A percentile compares a stretch with the other conserved stretches of the same genome.
phyloP scores from a whole-genome alignment of 2,797 vertebrate genomes.

The Pseudopleuronectes americanus region DNA sequence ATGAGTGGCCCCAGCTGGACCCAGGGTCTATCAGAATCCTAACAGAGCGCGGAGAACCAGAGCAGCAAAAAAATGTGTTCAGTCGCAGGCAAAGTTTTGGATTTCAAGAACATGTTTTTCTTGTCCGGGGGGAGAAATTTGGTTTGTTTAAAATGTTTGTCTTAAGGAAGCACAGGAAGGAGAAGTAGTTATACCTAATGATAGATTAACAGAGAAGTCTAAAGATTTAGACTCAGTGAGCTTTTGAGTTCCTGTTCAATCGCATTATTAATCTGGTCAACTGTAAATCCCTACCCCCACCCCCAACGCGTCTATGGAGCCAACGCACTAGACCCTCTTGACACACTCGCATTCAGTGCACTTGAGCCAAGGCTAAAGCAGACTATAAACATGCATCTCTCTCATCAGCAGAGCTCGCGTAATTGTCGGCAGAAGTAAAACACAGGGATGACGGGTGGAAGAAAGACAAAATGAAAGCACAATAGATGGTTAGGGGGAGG shows the following conservation, averaged over 20 bases:
- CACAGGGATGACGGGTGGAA: conserved; percentile 44
- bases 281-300: conserved; percentile 55
- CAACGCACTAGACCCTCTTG: conserved; percentile 46
- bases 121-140: conserved; percentile 47
- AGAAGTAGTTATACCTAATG: conserved; percentile 53
- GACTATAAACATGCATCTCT: conserved; percentile 61
- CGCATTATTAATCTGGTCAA: conserved; percentile 72
- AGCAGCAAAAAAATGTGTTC: conserved; percentile 54
- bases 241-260: conserved; percentile 53
- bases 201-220: conserved; percentile 46
- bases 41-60: conserved; percentile 64
- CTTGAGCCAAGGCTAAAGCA: conserved; percentile 55
- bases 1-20: conserved; percentile 76
- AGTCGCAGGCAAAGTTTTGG: conserved; percentile 13
- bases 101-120: conserved; percentile 52
- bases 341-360: conserved; percentile 51
- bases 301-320: conserved; percentile 26
- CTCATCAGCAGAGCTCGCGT: conserved; percentile 60
- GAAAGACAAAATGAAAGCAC: conserved; percentile 58
- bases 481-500: conserved; percentile 66
- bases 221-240: conserved; percentile 17
- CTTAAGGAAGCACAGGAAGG: conserved; percentile 45
- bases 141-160: conserved; percentile 44
- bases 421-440: conserved; percentile 65
- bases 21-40: conserved; percentile 53